These are phyloP conservation scores for Silurus lanzhouensis DNA, from an alignment of 2,797 vertebrate genomes.

Conservation along the genomic window DNA sequence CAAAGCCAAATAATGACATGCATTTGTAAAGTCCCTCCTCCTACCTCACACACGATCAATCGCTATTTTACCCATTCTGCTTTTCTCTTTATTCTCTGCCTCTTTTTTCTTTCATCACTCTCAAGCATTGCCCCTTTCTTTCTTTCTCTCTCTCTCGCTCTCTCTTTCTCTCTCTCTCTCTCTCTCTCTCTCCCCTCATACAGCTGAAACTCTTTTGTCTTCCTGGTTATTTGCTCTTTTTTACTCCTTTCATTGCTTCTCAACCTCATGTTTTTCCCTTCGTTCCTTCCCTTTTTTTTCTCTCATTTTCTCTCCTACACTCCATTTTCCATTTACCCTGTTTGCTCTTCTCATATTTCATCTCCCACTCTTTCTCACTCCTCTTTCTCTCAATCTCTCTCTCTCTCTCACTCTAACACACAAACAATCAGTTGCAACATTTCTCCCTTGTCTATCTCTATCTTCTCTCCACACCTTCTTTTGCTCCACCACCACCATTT, in stretches of 20 bases:
- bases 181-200: slow-evolving; percentile 1
- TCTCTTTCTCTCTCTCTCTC: neutral
- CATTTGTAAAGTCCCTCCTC: slow-evolving; percentile 71
- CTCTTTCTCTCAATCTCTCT: neutral
- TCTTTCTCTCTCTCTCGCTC: slow-evolving; percentile 2
- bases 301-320: slow-evolving; percentile 52
- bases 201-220: neutral
- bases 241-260: slow-evolving; percentile 41
- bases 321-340: neutral
- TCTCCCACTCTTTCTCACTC: neutral
- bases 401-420: neutral
- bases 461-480: neutral
- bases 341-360: neutral
- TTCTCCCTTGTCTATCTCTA: slow-evolving; percentile 8
- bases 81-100: slow-evolving; percentile 8
- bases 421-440: neutral
- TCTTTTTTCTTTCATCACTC: slow-evolving; percentile 48
- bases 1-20: slow-evolving; percentile 79
- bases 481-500: neutral
- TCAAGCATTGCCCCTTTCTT: slow-evolving; percentile 38
- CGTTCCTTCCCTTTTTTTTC: slow-evolving; percentile 49
- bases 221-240: slow-evolving; percentile 15
- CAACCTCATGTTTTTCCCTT: slow-evolving; percentile 50
- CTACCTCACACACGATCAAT: neutral
- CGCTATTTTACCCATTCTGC: neutral